Evolutionary conservation across 2,797 vertebrate species (phyloP).

Genomic region (Eidolon dupreanum): DNA sequence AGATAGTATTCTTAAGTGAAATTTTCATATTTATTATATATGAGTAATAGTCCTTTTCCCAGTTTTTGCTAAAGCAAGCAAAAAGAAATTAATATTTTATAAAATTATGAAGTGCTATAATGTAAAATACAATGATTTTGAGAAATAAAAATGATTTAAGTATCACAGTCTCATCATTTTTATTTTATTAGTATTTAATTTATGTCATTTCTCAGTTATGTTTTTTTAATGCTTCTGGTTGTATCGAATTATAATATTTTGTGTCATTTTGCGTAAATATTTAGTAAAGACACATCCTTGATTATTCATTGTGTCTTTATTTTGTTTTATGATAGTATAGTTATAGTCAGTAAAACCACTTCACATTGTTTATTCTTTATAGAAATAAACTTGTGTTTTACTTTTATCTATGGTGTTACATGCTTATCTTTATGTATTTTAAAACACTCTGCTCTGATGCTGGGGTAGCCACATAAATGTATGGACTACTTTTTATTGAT

Average conservation of each 20-base stretch:
- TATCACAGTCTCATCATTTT: neutral
- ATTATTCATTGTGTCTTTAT: neutral
- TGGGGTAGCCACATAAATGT: neutral
- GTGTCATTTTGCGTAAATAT: neutral
- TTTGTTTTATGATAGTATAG: neutral
- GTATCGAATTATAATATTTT: neutral
- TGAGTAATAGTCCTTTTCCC: neutral
- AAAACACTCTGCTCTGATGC: neutral
- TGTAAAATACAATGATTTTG: conserved; percentile 24
- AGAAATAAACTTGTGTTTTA: neutral
- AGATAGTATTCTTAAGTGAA: neutral
- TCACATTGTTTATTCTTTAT: neutral
- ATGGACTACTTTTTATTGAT: neutral
- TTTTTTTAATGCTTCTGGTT: neutral
- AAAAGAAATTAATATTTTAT: conserved; percentile 4
- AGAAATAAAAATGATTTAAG: neutral
- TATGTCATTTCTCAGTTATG: neutral
- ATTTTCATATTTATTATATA: neutral
- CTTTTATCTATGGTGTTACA: neutral
- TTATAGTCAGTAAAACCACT: neutral
- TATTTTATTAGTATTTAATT: neutral
- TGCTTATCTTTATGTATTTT: neutral
- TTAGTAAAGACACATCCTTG: neutral
- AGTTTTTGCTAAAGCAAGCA: neutral
- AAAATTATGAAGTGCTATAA: neutral